phyloP scores from a whole-genome alignment of 1,140 invertebrate species.

The Aphelinus certus region DNA sequence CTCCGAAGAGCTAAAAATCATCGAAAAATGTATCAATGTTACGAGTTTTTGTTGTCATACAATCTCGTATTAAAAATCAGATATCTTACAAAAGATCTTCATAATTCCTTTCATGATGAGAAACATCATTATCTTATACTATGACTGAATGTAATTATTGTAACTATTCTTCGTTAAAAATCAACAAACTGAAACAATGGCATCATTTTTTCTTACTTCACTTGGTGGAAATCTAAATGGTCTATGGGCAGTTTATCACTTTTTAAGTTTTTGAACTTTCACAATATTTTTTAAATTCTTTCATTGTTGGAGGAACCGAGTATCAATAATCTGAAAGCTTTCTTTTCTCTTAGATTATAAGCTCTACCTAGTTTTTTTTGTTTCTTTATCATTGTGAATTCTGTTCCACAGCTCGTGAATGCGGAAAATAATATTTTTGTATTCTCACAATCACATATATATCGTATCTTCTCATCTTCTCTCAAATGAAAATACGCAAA shows the following conservation, averaged over 20 bases:
- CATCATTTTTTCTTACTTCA: neutral
- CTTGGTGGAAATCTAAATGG: constrained; percentile 1
- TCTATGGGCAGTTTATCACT: constrained; percentile 10
- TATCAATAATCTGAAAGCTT: neutral
- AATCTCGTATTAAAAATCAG: constrained; percentile 18
- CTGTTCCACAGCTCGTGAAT: no score
- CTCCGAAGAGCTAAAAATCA: constrained; percentile 26
- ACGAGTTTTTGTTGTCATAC: neutral
- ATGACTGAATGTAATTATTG: neutral
- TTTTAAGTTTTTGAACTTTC: constrained; percentile 13
- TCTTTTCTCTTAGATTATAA: no score
- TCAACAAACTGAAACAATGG: no score
- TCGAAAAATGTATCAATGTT: constrained; percentile 18
- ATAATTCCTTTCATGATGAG: neutral
- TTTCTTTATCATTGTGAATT: no score
- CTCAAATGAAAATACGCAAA: neutral
- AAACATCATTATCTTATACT: no score
- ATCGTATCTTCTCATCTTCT: no score
- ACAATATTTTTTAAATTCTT: neutral
- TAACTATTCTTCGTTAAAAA: neutral
- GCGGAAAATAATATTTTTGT: no score
- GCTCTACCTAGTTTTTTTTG: no score
- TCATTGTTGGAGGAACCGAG: neutral
- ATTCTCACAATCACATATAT: no score
- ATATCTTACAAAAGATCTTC: constrained; percentile 15